Evolutionary conservation across 2,888 invertebrate species (phyloP).

Genomic region (Pediacus dermestoides): DNA sequence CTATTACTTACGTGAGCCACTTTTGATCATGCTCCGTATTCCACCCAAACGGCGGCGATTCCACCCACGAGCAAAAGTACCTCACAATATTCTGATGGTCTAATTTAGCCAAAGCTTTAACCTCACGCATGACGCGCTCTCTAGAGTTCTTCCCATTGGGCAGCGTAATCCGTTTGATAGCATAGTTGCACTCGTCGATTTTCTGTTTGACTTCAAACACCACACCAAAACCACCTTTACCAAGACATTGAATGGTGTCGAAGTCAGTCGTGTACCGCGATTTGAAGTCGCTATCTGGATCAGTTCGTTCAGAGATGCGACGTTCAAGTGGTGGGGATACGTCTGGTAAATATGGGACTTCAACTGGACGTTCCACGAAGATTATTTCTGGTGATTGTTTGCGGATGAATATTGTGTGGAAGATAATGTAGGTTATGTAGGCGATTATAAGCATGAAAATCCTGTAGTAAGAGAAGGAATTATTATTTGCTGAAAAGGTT

Average conservation of each 20-base stretch:
- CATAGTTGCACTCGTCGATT: slow-evolving; percentile 91
- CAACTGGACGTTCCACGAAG: slow-evolving; percentile 31
- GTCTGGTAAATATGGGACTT: too few relatives aligned
- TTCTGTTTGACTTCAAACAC: slow-evolving; percentile 94
- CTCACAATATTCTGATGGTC: slow-evolving; percentile 95
- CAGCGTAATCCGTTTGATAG: slow-evolving; percentile 88
- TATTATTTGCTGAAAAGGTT: too few relatives aligned
- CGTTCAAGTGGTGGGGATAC: slow-evolving; percentile 8
- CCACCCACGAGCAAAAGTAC: slow-evolving; percentile 95
- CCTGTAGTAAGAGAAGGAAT: too few relatives aligned
- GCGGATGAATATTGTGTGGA: too few relatives aligned
- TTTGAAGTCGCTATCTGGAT: slow-evolving; percentile 48
- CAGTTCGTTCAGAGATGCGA: slow-evolving; percentile 20
- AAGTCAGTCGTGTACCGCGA: slow-evolving; percentile 83
- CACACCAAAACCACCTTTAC: slow-evolving; percentile 92
- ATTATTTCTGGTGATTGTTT: slow-evolving; percentile 33
- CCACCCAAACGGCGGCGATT: slow-evolving; percentile 87
- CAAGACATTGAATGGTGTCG: slow-evolving; percentile 74
- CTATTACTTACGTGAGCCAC: slow-evolving; percentile 52
- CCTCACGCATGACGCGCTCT: slow-evolving; percentile 90
- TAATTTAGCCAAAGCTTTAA: slow-evolving; percentile 88
- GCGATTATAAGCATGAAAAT: too few relatives aligned
- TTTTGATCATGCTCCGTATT: slow-evolving; percentile 73
- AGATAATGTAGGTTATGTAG: too few relatives aligned
- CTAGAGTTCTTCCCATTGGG: slow-evolving; percentile 76